These are phyloP conservation scores for Columba guinea DNA, from an alignment of 2,797 vertebrate species.

Conservation along the genomic window DNA sequence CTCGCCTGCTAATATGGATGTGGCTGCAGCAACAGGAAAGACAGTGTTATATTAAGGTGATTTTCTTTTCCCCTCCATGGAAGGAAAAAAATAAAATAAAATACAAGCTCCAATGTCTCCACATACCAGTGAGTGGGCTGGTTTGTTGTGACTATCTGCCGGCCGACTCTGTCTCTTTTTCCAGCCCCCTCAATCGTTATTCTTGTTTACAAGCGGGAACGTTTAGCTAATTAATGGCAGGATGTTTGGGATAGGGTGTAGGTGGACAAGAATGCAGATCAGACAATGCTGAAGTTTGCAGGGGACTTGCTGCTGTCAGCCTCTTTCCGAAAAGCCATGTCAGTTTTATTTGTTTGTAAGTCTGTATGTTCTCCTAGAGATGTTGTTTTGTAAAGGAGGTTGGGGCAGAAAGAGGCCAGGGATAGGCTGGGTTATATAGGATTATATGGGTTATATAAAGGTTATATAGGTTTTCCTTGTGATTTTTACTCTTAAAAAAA, in stretches of 20 bases:
- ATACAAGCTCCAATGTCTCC: constrained; percentile 24
- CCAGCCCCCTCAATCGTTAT: constrained; percentile 70
- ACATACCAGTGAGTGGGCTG: constrained; percentile 64
- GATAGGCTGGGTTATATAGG: not conserved
- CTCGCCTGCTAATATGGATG: constrained; percentile 86
- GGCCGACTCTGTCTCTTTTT: constrained; percentile 72
- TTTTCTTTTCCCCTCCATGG: constrained; percentile 35
- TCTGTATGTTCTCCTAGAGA: constrained; percentile 16
- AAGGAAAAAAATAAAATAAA: constrained; percentile 17
- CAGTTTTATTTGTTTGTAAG: constrained; percentile 60
- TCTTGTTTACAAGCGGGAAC: constrained; percentile 79
- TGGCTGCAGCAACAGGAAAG: constrained; percentile 63
- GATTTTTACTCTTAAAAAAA: not conserved
- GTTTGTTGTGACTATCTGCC: constrained; percentile 76
- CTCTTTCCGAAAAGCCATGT: constrained; percentile 39
- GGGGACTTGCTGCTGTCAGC: constrained; percentile 62
- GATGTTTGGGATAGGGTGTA: constrained; percentile 81
- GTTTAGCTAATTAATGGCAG: constrained; percentile 83
- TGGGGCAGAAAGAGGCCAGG: constrained; percentile 30
- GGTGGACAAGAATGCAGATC: constrained; percentile 78
- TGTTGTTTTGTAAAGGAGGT: constrained; percentile 45
- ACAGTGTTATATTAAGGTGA: constrained; percentile 68
- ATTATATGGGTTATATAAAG: not conserved
- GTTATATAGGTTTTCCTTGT: not conserved
- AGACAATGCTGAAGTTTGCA: constrained; percentile 70